Conservation (phyloP, 2,888 invertebrate genomes). For the Anaspis maculata region DNA sequence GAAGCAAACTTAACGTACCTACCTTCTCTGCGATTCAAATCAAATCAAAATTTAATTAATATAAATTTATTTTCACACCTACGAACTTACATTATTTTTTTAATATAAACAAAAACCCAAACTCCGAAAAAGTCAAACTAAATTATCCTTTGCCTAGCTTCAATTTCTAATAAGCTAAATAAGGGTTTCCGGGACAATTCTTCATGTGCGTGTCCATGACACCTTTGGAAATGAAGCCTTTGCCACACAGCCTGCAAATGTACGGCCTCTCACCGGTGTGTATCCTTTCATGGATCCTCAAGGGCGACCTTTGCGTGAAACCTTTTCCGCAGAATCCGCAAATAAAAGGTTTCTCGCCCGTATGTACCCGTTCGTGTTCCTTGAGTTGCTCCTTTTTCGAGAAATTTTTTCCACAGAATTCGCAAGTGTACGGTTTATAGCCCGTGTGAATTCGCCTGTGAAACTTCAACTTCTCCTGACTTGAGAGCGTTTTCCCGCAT, state of each 20-base stretch:
- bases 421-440: constrained; percentile 42
- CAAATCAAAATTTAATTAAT: too few relatives aligned
- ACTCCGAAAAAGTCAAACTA: too few relatives aligned
- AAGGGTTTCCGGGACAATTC: constrained; percentile 22
- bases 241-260: constrained; percentile 48
- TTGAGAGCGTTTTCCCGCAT: constrained; percentile 49
- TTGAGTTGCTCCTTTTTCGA: constrained; percentile 26
- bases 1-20: too few relatives aligned
- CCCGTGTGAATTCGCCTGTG: constrained; percentile 49
- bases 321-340: constrained; percentile 54
- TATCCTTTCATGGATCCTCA: constrained; percentile 53
- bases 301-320: constrained; percentile 51
- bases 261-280: constrained; percentile 53
- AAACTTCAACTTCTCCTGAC: constrained; percentile 45
- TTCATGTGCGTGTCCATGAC: constrained; percentile 34
- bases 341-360: constrained; percentile 53
- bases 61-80: too few relatives aligned
- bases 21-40: too few relatives aligned
- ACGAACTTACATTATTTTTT: too few relatives aligned
- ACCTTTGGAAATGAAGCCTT: constrained; percentile 44
- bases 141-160: too few relatives aligned
- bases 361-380: constrained; percentile 42
- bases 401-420: constrained; percentile 32
- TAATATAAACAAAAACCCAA: too few relatives aligned
- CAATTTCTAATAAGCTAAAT: too few relatives aligned